These are phyloP conservation scores for Lanius ludovicianus DNA, from an alignment of 2,113 vertebrate genomes.

Conservation along the genomic window DNA sequence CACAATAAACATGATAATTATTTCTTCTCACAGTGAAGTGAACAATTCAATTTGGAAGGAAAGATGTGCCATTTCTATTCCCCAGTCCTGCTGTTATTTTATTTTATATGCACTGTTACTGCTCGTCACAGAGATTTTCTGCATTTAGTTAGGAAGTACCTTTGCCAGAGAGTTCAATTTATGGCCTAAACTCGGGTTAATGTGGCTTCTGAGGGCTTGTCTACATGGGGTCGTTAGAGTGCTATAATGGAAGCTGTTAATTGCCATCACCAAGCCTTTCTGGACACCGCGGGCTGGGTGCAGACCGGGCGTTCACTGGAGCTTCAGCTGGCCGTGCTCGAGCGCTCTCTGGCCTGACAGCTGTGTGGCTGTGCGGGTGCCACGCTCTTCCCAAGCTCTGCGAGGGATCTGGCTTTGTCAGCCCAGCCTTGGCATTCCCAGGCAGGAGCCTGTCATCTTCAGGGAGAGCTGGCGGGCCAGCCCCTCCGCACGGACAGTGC, in stretches of 20 bases:
- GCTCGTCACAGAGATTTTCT: conserved; percentile 38
- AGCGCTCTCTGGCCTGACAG: not conserved
- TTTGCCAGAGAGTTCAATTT: conserved; percentile 60
- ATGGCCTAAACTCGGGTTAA: not conserved
- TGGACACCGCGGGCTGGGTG: not conserved
- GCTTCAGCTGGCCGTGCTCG: not conserved
- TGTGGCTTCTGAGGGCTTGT: conserved; percentile 22
- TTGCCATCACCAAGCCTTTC: not conserved
- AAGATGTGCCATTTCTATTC: conserved; percentile 41
- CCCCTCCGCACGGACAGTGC: rapidly evolving
- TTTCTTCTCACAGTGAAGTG: conserved; percentile 51
- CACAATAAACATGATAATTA: conserved; percentile 55
- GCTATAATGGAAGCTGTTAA: conserved; percentile 1
- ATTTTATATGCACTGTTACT: conserved; percentile 52
- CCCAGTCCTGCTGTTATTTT: conserved; percentile 57
- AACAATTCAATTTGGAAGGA: conserved; percentile 66
- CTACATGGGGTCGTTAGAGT: not conserved
- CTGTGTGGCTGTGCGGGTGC: rapidly evolving
- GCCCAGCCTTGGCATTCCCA: not conserved
- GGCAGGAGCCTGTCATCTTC: not conserved
- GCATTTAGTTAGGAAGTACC: conserved; percentile 14
- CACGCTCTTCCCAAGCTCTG: not conserved
- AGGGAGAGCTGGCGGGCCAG: not conserved
- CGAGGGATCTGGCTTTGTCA: not conserved
- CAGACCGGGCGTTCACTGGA: rapidly evolving